Evolutionary conservation across 2,113 vertebrate species (phyloP).

Genomic region (Melanerpes aurifrons): DNA sequence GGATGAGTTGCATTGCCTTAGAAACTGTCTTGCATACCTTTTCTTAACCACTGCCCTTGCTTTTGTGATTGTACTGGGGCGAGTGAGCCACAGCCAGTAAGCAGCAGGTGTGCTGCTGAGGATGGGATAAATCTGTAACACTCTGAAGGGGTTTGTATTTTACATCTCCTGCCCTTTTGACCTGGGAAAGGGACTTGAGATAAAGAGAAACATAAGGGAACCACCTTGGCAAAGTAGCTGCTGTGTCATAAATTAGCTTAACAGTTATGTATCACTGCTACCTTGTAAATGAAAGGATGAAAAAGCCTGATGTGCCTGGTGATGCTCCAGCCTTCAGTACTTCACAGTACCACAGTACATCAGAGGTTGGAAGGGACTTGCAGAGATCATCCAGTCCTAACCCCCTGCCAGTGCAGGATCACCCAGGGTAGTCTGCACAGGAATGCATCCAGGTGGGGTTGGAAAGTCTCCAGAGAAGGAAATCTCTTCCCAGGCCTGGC

Average conservation of each 20-base stretch:
- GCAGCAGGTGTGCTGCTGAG: rapidly evolving
- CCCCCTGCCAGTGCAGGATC: too few species aligned
- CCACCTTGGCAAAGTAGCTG: too few species aligned
- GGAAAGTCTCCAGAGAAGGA: too few species aligned
- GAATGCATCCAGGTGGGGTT: too few species aligned
- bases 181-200: neutral
- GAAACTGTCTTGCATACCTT: rapidly evolving
- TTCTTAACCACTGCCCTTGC: rapidly evolving
- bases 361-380: too few species aligned
- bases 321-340: rapidly evolving
- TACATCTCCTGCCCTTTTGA: neutral
- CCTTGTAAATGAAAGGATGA: rapidly evolving
- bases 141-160: rapidly evolving
- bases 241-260: rapidly evolving
- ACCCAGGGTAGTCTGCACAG: too few species aligned
- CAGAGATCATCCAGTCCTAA: too few species aligned
- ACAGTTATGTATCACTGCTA: rapidly evolving
- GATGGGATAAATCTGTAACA: rapidly evolving
- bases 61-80: rapidly evolving
- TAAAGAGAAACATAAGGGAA: neutral
- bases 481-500: too few species aligned
- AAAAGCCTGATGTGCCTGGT: rapidly evolving
- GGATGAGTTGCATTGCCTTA: rapidly evolving
- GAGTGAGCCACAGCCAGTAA: rapidly evolving
- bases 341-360: too few species aligned